Conservation (phyloP, 2,113 vertebrate species). For the Ceyx margarethae region DNA sequence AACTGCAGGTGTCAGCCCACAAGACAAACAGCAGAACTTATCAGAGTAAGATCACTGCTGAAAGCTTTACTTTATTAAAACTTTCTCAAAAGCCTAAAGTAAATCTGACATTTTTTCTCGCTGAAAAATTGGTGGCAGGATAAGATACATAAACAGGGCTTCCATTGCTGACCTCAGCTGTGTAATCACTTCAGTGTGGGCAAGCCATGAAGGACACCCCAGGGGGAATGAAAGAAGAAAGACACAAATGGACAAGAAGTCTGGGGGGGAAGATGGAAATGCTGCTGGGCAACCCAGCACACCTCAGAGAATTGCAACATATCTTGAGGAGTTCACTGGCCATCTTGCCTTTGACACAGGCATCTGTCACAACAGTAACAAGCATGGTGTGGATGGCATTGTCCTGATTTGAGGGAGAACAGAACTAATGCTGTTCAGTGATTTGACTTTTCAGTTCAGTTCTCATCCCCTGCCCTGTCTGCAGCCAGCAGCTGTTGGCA, state of each 20-base stretch:
- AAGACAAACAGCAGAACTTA: not conserved
- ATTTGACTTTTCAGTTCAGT: too few relatives aligned
- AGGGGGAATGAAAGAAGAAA: not conserved
- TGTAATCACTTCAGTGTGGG: not conserved
- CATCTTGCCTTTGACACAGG: not conserved
- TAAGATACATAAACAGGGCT: not conserved
- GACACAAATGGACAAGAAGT: not conserved
- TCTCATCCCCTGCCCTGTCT: too few relatives aligned
- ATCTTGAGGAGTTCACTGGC: not conserved
- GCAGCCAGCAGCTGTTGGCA: too few relatives aligned
- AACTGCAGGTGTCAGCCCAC: not conserved
- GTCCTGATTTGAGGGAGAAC: too few relatives aligned
- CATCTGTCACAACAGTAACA: not conserved
- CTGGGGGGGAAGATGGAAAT: not conserved
- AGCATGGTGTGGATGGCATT: rapidly evolving
- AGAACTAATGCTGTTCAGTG: too few relatives aligned
- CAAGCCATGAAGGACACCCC: rapidly evolving
- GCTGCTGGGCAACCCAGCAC: not conserved
- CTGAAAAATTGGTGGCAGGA: not conserved
- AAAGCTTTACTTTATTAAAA: not conserved
- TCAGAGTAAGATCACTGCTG: not conserved
- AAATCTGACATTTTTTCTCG: conserved; percentile 7
- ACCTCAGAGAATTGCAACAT: not conserved
- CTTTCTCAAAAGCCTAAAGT: not conserved
- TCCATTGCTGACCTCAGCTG: not conserved